Percentiles rank a stretch among this genome's conserved stretches.
phyloP scores from a whole-genome alignment of 2,888 invertebrate genomes.

The Cephus pulcher region DNA sequence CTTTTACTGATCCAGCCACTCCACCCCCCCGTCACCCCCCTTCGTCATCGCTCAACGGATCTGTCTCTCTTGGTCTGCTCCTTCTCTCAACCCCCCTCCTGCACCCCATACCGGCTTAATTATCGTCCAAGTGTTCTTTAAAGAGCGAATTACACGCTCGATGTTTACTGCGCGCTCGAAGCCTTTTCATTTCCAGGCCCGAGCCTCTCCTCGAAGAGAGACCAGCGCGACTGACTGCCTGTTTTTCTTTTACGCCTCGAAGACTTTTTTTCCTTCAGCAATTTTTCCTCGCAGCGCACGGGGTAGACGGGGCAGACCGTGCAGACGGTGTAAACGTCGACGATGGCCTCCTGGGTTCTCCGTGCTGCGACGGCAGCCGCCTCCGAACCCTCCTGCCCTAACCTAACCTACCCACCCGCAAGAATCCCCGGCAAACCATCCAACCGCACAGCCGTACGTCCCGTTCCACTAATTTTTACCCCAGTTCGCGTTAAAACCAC shows the following conservation, averaged over 20 bases:
- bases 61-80: constrained; percentile 19
- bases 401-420: background rate
- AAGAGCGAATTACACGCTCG: constrained; percentile 66
- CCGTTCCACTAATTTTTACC: constrained; percentile 6
- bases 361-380: constrained; percentile 4
- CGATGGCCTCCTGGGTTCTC: constrained; percentile 5
- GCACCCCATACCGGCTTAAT: constrained; percentile 52
- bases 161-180: constrained; percentile 60
- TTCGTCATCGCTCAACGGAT: background rate
- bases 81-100: constrained; percentile 12
- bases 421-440: background rate
- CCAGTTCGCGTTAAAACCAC: background rate
- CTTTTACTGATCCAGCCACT: background rate
- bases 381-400: background rate
- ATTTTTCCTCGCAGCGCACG: constrained; percentile 31
- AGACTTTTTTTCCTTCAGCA: constrained; percentile 47
- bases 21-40: no score
- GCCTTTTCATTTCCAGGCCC: constrained; percentile 55
- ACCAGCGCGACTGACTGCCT: constrained; percentile 22
- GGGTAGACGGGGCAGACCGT: no score
- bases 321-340: no score
- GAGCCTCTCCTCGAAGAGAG: constrained; percentile 9
- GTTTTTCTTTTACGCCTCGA: constrained; percentile 55
- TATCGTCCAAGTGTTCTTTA: constrained; percentile 64
- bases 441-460: constrained; percentile 9